phyloP scores from a whole-genome alignment of 1,140 invertebrate species.

The Samia ricini region DNA sequence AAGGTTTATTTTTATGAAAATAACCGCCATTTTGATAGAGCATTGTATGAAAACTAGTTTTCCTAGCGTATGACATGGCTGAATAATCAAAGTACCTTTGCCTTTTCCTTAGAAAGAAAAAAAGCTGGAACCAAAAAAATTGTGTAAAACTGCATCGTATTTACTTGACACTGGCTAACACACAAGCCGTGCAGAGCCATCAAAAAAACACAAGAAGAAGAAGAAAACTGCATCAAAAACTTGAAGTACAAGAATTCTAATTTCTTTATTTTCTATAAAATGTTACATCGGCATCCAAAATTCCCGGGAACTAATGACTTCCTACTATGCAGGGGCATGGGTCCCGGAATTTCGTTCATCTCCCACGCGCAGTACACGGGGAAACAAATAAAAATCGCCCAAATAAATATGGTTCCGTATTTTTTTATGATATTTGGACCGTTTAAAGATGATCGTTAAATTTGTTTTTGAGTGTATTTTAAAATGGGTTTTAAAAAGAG shows the following conservation, averaged over 20 bases:
- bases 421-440: neutral
- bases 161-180: too few species aligned
- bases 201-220: too few species aligned
- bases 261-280: neutral
- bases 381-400: slow-evolving; percentile 2
- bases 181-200: too few species aligned
- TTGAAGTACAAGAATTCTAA: neutral
- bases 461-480: neutral
- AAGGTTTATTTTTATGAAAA: too few species aligned
- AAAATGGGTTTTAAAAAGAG: too few species aligned
- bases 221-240: neutral
- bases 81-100: too few species aligned
- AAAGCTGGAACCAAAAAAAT: too few species aligned
- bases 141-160: too few species aligned
- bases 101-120: too few species aligned
- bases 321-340: slow-evolving; percentile 13
- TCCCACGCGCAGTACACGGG: slow-evolving; percentile 17
- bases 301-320: slow-evolving; percentile 12
- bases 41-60: too few species aligned
- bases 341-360: slow-evolving; percentile 12
- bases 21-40: too few species aligned
- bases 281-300: neutral
- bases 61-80: too few species aligned
- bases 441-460: neutral
- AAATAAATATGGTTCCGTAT: slow-evolving; percentile 17